These are phyloP conservation scores for Cyprinodon tularosa DNA, from an alignment of 2,113 vertebrate genomes.

Conservation along the genomic window DNA sequence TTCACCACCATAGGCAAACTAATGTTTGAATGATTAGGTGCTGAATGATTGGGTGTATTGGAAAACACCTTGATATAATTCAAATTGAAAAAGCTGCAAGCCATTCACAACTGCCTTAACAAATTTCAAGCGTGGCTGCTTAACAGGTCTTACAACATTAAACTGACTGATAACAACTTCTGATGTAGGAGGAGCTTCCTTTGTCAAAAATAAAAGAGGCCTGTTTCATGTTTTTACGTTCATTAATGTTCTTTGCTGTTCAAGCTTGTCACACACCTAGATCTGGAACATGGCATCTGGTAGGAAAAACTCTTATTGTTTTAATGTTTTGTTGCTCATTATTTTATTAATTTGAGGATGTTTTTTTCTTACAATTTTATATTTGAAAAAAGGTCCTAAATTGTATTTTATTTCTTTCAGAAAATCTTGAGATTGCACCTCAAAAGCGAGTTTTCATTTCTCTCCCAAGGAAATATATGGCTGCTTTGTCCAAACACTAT, in stretches of 20 bases:
- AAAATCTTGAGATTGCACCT: neutral
- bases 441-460: slow-evolving; percentile 32
- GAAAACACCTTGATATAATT: too few species aligned
- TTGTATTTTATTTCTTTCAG: slow-evolving; percentile 13
- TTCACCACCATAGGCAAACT: too few species aligned
- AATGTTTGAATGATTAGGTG: too few species aligned
- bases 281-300: neutral
- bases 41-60: too few species aligned
- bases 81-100: too few species aligned
- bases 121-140: neutral
- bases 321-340: neutral
- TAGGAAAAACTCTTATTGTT: slow-evolving; percentile 1
- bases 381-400: too few species aligned
- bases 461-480: slow-evolving; percentile 39
- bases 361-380: neutral
- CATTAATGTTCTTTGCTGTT: neutral
- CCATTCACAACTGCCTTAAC: too few species aligned
- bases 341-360: neutral
- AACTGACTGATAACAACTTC: neutral
- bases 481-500: slow-evolving; percentile 21
- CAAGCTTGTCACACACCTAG: neutral
- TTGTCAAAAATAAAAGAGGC: neutral
- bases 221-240: neutral
- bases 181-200: neutral
- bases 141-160: neutral